These are phyloP conservation scores for Falco berigora DNA, from an alignment of 2,797 vertebrate genomes.

Conservation along the genomic window DNA sequence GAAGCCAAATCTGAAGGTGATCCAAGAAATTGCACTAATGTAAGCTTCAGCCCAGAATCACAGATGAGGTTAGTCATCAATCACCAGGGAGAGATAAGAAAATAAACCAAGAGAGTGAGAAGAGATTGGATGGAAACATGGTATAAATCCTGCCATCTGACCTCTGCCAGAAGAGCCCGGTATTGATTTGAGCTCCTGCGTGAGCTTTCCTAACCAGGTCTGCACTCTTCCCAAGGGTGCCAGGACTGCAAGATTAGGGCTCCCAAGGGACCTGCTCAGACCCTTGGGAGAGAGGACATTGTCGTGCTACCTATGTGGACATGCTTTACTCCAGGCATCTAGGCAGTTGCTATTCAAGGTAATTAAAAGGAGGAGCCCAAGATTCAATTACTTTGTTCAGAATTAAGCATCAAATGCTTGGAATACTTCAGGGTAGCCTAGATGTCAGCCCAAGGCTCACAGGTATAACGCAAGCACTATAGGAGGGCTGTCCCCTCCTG, in stretches of 20 bases:
- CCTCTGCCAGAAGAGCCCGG: not conserved
- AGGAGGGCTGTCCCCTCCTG: not conserved
- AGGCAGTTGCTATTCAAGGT: not conserved
- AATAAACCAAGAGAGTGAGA: not conserved
- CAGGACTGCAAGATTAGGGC: not conserved
- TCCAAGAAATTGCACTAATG: slow-evolving; percentile 7
- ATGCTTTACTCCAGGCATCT: not conserved
- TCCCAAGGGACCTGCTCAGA: not conserved
- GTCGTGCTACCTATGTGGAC: not conserved
- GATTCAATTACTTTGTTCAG: not conserved
- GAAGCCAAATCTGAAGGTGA: slow-evolving; percentile 19
- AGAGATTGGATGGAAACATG: not conserved
- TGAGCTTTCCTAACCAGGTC: not conserved
- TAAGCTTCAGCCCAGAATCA: not conserved
- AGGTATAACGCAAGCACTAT: not conserved
- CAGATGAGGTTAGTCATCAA: not conserved
- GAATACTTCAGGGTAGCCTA: not conserved
- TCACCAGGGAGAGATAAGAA: not conserved
- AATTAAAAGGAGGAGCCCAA: not conserved
- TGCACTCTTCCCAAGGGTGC: not conserved
- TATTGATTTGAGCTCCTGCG: not conserved
- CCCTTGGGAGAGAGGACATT: not conserved
- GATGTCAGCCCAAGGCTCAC: not conserved
- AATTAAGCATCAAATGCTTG: not conserved
- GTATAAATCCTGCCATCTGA: not conserved